Conservation (phyloP, 2,113 vertebrate genomes). For the Cryptomyrus ogoouensis region DNA sequence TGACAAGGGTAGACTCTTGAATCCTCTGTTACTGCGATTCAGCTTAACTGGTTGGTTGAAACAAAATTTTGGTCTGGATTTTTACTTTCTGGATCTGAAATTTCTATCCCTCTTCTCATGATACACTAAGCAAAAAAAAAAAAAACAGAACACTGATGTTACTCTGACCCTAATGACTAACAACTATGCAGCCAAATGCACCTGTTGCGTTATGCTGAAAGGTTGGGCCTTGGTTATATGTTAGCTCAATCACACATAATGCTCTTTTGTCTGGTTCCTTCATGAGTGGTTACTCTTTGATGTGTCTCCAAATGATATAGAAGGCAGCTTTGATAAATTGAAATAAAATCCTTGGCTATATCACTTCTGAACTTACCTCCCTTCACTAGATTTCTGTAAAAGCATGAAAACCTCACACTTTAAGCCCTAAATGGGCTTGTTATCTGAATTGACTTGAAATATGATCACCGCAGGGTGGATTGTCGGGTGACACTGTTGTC, state of each 20-base stretch:
- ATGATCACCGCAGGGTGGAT: background rate
- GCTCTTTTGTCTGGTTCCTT: background rate
- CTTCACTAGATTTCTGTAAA: background rate
- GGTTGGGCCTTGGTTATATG: background rate
- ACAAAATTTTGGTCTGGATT: background rate
- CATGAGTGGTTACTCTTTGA: background rate
- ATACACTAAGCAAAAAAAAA: background rate
- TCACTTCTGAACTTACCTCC: background rate
- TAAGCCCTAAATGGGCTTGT: background rate
- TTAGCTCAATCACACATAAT: background rate
- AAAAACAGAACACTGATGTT: background rate
- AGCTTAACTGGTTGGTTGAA: background rate
- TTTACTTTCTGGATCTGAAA: background rate
- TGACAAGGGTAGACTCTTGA: background rate
- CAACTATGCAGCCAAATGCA: background rate
- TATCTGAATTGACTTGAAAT: background rate
- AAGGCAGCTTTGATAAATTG: background rate
- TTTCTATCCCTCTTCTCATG: background rate
- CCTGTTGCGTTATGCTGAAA: background rate
- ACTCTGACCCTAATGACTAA: background rate
- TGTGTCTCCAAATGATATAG: background rate
- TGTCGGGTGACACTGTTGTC: background rate
- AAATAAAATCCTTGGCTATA: background rate
- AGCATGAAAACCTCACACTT: background rate
- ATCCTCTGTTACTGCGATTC: background rate